phyloP scores from a whole-genome alignment of 1,140 invertebrate genomes.

The Macrosteles quadrilineatus region DNA sequence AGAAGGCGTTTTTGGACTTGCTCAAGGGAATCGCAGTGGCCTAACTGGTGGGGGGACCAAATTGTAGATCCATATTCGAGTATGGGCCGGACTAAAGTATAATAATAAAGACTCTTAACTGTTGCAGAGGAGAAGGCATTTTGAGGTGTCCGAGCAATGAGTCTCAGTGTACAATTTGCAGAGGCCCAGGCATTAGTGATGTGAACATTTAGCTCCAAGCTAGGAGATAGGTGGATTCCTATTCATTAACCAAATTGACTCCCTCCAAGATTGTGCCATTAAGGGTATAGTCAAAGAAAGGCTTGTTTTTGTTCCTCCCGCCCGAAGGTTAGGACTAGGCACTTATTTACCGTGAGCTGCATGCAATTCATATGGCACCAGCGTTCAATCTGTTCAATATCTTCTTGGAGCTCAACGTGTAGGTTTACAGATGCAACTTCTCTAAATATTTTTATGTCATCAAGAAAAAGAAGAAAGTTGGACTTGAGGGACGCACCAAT shows the following conservation, averaged over 20 bases:
- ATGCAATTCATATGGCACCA: not conserved
- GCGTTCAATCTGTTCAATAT: not conserved
- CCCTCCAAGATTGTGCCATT: not conserved
- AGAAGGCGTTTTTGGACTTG: too few species aligned
- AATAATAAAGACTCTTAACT: not conserved
- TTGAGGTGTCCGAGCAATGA: not conserved
- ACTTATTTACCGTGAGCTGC: not conserved
- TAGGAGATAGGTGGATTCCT: not conserved
- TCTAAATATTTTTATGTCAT: slow-evolving; percentile 19
- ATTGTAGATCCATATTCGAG: not conserved
- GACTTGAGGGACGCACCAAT: slow-evolving; percentile 39
- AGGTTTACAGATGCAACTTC: not conserved
- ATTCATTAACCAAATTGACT: not conserved
- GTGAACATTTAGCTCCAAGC: not conserved
- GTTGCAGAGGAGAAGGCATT: too few species aligned
- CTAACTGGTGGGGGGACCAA: not conserved
- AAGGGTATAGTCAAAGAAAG: not conserved
- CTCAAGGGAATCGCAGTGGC: not conserved
- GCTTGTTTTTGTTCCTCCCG: not conserved
- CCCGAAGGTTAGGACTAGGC: not conserved
- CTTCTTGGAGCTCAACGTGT: not conserved
- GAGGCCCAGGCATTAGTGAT: not conserved
- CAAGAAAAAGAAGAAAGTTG: slow-evolving; percentile 43
- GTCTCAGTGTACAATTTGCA: not conserved
- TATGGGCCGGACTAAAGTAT: not conserved